A percentile compares a stretch with the other conserved stretches of the same genome.
phyloP scores from a whole-genome alignment of 2,888 invertebrate species.

The Eupithecia subfuscata region DNA sequence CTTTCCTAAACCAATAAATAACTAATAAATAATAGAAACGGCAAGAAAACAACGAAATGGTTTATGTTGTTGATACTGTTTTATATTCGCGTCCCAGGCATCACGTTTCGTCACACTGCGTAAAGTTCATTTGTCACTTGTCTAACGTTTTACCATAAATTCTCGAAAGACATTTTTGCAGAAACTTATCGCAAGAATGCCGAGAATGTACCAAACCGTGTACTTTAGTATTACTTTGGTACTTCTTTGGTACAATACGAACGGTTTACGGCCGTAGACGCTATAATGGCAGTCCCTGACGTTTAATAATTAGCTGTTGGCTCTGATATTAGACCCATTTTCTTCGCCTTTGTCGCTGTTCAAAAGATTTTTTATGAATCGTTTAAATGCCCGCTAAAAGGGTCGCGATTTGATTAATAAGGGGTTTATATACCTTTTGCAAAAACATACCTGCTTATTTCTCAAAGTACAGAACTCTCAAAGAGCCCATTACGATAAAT shows the following conservation, averaged over 20 bases:
- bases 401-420: constrained; percentile 28
- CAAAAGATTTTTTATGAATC: constrained; percentile 37
- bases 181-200: constrained; percentile 55
- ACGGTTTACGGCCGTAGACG: constrained; percentile 47
- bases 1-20: constrained; percentile 42
- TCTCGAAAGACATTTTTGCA: constrained; percentile 58
- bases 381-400: constrained; percentile 27
- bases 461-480: background rate
- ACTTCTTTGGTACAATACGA: constrained; percentile 43
- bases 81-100: constrained; percentile 68
- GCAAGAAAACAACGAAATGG: constrained; percentile 56
- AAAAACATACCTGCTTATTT: background rate
- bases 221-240: constrained; percentile 40
- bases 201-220: constrained; percentile 49
- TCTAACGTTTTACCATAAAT: constrained; percentile 64
- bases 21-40: constrained; percentile 51
- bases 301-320: constrained; percentile 53
- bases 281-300: constrained; percentile 48
- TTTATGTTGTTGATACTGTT: constrained; percentile 62
- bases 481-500: background rate
- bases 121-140: constrained; percentile 73
- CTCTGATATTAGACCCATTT: constrained; percentile 45
- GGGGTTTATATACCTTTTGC: background rate
- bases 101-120: constrained; percentile 65
- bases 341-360: constrained; percentile 44